These are phyloP conservation scores for Mobula birostris DNA, from an alignment of 2,113 vertebrate species.

Conservation along the genomic window DNA sequence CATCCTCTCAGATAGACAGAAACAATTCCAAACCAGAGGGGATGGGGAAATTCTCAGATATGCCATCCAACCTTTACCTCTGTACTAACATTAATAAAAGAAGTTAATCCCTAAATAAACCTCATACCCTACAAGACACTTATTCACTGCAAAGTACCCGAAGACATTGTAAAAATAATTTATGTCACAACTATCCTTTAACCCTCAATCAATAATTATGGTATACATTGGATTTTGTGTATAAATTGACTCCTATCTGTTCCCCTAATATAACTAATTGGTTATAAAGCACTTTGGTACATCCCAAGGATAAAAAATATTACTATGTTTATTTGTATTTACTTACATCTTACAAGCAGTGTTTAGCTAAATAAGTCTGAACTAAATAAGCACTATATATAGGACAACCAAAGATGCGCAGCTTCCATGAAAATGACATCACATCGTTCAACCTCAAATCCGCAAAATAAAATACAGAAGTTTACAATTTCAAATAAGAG, in stretches of 20 bases:
- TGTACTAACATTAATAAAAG: neutral
- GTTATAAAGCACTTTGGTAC: neutral
- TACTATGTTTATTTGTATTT: too few species aligned
- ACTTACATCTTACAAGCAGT: too few species aligned
- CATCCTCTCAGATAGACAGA: neutral
- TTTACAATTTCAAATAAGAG: too few species aligned
- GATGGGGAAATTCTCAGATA: neutral
- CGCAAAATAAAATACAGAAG: too few species aligned
- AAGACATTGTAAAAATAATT: neutral
- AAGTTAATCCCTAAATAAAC: neutral
- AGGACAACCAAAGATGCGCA: too few species aligned
- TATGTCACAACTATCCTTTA: neutral
- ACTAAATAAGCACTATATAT: too few species aligned
- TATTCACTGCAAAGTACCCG: neutral
- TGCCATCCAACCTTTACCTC: neutral
- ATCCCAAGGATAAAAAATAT: too few species aligned
- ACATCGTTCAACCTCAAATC: too few species aligned
- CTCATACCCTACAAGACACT: neutral
- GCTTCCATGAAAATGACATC: too few species aligned
- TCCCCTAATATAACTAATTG: neutral
- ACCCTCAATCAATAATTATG: neutral
- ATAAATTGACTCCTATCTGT: neutral
- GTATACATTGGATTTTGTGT: neutral
- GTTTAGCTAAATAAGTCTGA: too few species aligned
- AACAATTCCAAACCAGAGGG: neutral